Conservation (phyloP, 2,797 vertebrate genomes). For the Staurois parvus region DNA sequence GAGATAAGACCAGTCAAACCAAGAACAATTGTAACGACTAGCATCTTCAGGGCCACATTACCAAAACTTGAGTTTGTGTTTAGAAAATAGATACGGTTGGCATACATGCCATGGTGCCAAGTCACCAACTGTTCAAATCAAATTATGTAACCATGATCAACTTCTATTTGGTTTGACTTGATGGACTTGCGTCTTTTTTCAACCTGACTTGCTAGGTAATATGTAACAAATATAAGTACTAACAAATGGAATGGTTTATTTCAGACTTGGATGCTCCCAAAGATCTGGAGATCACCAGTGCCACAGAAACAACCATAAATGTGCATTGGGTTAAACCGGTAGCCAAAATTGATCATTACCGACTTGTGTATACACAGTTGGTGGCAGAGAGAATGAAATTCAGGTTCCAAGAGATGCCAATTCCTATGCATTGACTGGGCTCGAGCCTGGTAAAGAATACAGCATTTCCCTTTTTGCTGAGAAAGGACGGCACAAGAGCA, state of each 20-base stretch:
- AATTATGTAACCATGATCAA: background rate
- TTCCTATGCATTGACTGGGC: constrained; percentile 77
- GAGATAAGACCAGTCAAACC: background rate
- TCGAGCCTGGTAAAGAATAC: constrained; percentile 87
- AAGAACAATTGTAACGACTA: no score
- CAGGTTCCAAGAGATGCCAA: constrained; percentile 78
- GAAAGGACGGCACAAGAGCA: constrained; percentile 88
- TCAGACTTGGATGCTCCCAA: constrained; percentile 90
- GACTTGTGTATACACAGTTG: constrained; percentile 76
- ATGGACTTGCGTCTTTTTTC: no score
- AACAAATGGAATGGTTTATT: background rate
- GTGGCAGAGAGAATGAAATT: constrained; percentile 77
- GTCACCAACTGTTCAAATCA: background rate
- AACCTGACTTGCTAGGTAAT: no score
- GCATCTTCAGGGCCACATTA: background rate
- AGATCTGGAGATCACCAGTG: constrained; percentile 81
- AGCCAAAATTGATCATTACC: constrained; percentile 90
- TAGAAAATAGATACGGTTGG: background rate
- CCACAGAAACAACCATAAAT: constrained; percentile 82
- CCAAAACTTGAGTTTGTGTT: background rate
- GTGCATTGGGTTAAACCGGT: constrained; percentile 86
- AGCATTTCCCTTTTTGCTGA: constrained; percentile 84
- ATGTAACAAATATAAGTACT: background rate
- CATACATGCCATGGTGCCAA: no score
- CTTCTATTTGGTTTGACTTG: no score